These are phyloP conservation scores for Pristionchus entomophagus DNA, from an alignment of 2,888 invertebrate genomes.

Conservation along the genomic window DNA sequence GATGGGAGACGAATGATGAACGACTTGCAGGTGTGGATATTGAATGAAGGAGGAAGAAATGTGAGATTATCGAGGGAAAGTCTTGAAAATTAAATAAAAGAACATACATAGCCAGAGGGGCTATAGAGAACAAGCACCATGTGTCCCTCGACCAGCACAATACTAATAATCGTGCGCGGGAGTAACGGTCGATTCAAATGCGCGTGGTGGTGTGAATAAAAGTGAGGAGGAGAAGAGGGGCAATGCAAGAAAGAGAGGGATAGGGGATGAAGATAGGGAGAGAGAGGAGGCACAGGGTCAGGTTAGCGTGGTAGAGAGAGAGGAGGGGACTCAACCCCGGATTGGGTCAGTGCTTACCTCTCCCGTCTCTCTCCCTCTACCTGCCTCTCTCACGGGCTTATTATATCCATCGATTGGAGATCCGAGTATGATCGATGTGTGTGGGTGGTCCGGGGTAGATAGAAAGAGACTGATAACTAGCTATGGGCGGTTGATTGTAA, in stretches of 20 bases:
- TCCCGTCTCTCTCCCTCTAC: slow-evolving; percentile 15
- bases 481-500: background rate
- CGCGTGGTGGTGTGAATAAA: slow-evolving; percentile 13
- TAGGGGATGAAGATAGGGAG: slow-evolving; percentile 15
- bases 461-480: background rate
- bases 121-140: too few species aligned
- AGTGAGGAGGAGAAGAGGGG: slow-evolving; percentile 26
- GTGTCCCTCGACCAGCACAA: background rate
- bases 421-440: slow-evolving; percentile 30
- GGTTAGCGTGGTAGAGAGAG: slow-evolving; percentile 31
- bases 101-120: too few species aligned
- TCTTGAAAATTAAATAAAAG: slow-evolving; percentile 18
- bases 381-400: background rate
- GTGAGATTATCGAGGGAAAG: background rate
- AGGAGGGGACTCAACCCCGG: slow-evolving; percentile 26
- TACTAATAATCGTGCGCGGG: slow-evolving; percentile 6
- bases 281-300: slow-evolving; percentile 19
- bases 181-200: slow-evolving; percentile 28
- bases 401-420: slow-evolving; percentile 30
- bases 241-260: background rate
- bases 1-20: background rate
- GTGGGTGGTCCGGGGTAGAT: background rate
- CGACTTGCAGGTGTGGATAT: background rate
- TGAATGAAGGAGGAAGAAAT: background rate
- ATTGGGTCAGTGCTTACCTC: slow-evolving; percentile 43